Evolutionary conservation across 1,140 invertebrate species (phyloP).

Genomic region (Pinna nobilis): DNA sequence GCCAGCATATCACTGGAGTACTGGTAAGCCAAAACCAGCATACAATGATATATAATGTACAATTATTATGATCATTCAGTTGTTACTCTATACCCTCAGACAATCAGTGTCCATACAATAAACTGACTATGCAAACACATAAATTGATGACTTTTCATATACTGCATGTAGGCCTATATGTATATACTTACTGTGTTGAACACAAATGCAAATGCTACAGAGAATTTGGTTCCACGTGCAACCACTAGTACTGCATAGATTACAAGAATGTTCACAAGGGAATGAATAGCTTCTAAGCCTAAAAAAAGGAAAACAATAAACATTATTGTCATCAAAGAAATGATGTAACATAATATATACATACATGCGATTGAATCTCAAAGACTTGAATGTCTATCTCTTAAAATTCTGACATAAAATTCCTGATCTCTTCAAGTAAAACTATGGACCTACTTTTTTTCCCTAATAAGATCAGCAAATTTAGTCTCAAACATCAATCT

Average conservation of each 20-base stretch:
- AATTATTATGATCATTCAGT: too few relatives aligned
- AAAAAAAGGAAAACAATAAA: conserved; percentile 35
- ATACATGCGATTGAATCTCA: background rate
- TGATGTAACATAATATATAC: too few relatives aligned
- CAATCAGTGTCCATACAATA: too few relatives aligned
- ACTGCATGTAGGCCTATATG: too few relatives aligned
- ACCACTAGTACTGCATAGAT: conserved; percentile 81
- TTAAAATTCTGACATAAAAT: background rate
- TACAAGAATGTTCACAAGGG: conserved; percentile 80
- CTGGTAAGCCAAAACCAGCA: too few relatives aligned
- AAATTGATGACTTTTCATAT: too few relatives aligned
- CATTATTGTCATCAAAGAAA: background rate
- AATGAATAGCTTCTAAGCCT: conserved; percentile 82
- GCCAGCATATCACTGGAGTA: too few relatives aligned
- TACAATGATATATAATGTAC: too few relatives aligned
- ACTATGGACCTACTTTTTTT: background rate
- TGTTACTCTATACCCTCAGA: too few relatives aligned
- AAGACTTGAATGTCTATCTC: background rate
- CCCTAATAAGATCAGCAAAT: background rate
- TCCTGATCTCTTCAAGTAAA: background rate
- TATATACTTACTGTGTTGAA: conserved; percentile 82
- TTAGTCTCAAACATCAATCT: too few relatives aligned
- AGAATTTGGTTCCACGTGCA: conserved; percentile 78
- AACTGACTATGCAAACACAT: too few relatives aligned
- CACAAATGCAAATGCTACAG: conserved; percentile 83